Percentiles rank a stretch among this genome's conserved stretches.
Conservation (phyloP, 1,140 invertebrate genomes). For the Lysiphlebus fabarum region DNA sequence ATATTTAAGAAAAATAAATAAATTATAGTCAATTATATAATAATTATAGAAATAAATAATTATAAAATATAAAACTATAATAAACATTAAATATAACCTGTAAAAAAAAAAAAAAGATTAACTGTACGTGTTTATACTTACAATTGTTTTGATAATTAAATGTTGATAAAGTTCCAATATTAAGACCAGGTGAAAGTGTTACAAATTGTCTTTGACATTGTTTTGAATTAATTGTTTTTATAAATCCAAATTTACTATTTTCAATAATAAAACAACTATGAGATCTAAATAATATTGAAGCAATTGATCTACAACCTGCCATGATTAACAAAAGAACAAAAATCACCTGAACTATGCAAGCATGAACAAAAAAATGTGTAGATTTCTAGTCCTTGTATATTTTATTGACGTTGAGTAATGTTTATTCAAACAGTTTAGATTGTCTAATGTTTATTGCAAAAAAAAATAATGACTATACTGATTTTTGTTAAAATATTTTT, state of each 20-base stretch:
- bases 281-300: constrained; percentile 42
- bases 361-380: too few relatives aligned
- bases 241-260: constrained; percentile 40
- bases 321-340: too few relatives aligned
- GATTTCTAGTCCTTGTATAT: too few relatives aligned
- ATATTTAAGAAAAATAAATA: too few relatives aligned
- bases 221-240: constrained; percentile 27
- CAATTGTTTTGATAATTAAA: constrained; percentile 38
- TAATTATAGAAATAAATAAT: not conserved
- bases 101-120: constrained; percentile 10
- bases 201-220: constrained; percentile 33
- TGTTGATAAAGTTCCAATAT: constrained; percentile 36
- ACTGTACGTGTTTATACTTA: constrained; percentile 27
- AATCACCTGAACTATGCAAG: too few relatives aligned
- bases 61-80: not conserved
- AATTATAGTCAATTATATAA: too few relatives aligned
- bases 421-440: too few relatives aligned
- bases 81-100: constrained; percentile 41
- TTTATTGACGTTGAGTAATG: too few relatives aligned
- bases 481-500: too few relatives aligned
- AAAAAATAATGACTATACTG: too few relatives aligned
- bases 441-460: too few relatives aligned
- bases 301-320: constrained; percentile 50
- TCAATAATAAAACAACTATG: constrained; percentile 42
- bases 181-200: constrained; percentile 21